Base-by-base conservation (phyloP, 2,888 invertebrate genomes). In the Nematopogon swammerdamellus region DNA sequence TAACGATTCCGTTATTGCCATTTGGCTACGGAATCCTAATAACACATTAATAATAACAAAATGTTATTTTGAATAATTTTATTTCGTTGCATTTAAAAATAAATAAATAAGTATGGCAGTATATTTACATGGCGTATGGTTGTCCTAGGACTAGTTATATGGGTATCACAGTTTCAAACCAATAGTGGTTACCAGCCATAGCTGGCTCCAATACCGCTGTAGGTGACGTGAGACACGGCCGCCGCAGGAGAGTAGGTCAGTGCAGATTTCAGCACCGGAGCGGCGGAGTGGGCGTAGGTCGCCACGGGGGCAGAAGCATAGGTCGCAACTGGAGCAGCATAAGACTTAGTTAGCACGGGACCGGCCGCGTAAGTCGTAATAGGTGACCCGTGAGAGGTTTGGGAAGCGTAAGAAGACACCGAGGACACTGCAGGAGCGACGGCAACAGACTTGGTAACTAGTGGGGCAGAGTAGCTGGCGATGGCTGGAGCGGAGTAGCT, bases 161-260 rank as follows among this genome's bases (percentile, higher is more conserved):
- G n/a, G 43, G 46, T 43, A 44, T 45, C 30, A n/a, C n/a, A 25
- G 43, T 44, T n/a, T n/a, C n/a, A n/a, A n/a, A n/a, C n/a, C n/a
- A n/a, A 46, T 25, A 43, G 45, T 18, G 47, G 54, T 65, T 62
- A 69, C 60, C 63, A 70, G 51, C 61, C 64, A 52, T 68, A 66
- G 62, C 63, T 68, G 2, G 67, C 60, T 50, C 72, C 83, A 51
- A 84, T 77, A 52, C 86, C 86, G 56, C 75, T 81, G 77, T 86
- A 88, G 57, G 82, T 70, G 53, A 84, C 82, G 64, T 87, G 86
- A 52, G 87, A 83, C 43, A 85, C 85, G 51, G 70, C 70, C 48
- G 76, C 81, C 36, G 84, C 83, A 43, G 86, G 84, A 25, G 81
- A 79, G 68, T 84, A 84, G 20, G 76, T 64, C 47, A 83, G 58